Evolutionary conservation across 1,140 invertebrate species (phyloP).

Genomic region (Sminthurinus signatus): DNA sequence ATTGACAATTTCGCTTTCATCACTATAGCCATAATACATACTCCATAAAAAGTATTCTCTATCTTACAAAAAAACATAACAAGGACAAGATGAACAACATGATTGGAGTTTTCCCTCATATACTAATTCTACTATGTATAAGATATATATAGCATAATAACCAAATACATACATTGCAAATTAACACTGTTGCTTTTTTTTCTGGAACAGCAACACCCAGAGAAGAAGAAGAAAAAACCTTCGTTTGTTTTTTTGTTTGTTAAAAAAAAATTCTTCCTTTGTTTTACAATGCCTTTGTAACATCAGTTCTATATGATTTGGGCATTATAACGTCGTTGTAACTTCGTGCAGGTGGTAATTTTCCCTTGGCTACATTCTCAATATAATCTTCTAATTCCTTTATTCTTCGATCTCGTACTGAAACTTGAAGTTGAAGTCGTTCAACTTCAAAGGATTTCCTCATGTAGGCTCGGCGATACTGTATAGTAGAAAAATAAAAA

Average conservation of each 20-base stretch:
- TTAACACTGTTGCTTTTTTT: not conserved
- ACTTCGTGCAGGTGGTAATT: conserved; percentile 13
- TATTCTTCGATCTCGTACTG: conserved; percentile 31
- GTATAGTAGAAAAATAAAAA: conserved; percentile 11
- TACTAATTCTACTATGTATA: not conserved
- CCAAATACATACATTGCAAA: not conserved
- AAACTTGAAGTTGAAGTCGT: conserved; percentile 33
- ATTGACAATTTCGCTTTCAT: too few relatives aligned
- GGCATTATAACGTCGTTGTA: conserved; percentile 19
- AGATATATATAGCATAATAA: not conserved
- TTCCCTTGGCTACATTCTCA: conserved; percentile 16
- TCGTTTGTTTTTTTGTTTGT: not conserved
- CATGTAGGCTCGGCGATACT: conserved; percentile 36
- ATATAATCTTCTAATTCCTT: conserved; percentile 33
- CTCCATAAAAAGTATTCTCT: too few relatives aligned
- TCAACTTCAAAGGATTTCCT: conserved; percentile 38
- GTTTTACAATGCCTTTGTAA: conserved; percentile 21
- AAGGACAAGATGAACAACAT: too few relatives aligned
- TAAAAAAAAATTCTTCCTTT: not conserved
- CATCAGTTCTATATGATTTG: conserved; percentile 18
- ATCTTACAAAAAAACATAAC: too few relatives aligned
- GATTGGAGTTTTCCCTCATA: not conserved
- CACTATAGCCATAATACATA: too few relatives aligned
- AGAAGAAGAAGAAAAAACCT: not conserved
- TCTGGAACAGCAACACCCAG: not conserved